A percentile compares a stretch with the other conserved stretches of the same genome.
phyloP scores from a whole-genome alignment of 1,140 invertebrate genomes.

The Pantala flavescens region DNA sequence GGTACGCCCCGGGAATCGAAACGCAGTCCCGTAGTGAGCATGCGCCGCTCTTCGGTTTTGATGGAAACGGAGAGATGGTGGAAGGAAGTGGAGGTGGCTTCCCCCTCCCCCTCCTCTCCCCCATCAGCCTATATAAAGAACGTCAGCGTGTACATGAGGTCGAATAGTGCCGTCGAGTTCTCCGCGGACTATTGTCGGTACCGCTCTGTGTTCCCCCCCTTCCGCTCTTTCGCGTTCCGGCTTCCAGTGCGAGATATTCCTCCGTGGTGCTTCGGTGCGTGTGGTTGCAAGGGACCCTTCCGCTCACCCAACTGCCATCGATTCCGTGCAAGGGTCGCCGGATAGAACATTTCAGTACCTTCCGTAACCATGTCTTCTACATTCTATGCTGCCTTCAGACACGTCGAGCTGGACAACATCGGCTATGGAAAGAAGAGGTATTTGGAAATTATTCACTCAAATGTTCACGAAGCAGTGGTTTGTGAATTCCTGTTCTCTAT shows the following conservation, averaged over 20 bases:
- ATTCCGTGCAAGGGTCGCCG: too few species aligned
- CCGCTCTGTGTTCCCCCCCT: background rate
- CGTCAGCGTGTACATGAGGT: background rate
- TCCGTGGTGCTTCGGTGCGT: too few species aligned
- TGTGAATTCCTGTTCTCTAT: too few species aligned
- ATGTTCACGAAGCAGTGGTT: too few species aligned
- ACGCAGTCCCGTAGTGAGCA: background rate
- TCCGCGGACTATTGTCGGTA: background rate
- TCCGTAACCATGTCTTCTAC: background rate
- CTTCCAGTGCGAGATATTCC: too few species aligned
- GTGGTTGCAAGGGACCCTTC: too few species aligned
- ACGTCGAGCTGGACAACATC: conserved; percentile 57
- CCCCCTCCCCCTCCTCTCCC: background rate
- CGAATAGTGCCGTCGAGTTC: background rate
- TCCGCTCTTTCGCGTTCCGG: too few species aligned
- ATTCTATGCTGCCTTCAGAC: conserved; percentile 51
- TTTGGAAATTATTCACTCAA: conserved; percentile 26
- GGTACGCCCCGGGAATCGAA: background rate
- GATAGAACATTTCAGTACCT: background rate
- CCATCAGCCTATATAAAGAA: conserved; percentile 6
- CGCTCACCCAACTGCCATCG: too few species aligned
- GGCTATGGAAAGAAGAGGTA: conserved; percentile 60
- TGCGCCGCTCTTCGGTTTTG: background rate
- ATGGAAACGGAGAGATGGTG: background rate
- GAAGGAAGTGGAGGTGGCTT: background rate